Conservation (phyloP, 2,888 invertebrate genomes). For the Amaurobius ferox region DNA sequence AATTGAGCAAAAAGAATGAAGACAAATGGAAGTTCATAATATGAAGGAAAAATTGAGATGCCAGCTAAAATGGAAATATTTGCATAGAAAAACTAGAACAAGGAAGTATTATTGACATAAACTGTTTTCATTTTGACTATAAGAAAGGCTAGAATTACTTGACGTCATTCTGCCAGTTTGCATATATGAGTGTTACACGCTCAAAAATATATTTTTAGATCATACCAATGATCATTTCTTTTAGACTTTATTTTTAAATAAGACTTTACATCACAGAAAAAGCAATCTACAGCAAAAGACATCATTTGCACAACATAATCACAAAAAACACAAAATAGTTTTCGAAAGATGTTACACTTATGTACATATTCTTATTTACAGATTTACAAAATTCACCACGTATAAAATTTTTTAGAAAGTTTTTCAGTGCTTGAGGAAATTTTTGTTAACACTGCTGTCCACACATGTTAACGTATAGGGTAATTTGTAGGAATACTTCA, state of each 20-base stretch:
- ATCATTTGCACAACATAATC: slow-evolving; percentile 4
- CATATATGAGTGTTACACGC: not conserved
- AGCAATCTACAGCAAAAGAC: slow-evolving; percentile 49
- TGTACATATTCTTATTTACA: not conserved
- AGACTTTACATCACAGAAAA: slow-evolving; percentile 26
- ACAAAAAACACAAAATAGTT: slow-evolving; percentile 52
- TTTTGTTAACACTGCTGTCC: not conserved
- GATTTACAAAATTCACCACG: slow-evolving; percentile 35
- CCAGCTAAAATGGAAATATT: not conserved
- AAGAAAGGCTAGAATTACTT: not conserved
- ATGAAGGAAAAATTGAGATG: not conserved
- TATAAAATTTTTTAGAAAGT: slow-evolving; percentile 49
- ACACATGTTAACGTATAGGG: too few relatives aligned
- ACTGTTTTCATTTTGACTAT: not conserved
- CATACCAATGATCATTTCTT: not conserved
- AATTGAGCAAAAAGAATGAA: too few relatives aligned
- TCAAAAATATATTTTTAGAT: slow-evolving; percentile 18
- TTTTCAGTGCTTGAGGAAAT: slow-evolving; percentile 20
- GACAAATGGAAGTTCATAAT: not conserved
- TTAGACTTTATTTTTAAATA: slow-evolving; percentile 3
- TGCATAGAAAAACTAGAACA: not conserved
- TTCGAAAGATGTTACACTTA: slow-evolving; percentile 25
- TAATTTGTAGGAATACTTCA: slow-evolving; percentile 13
- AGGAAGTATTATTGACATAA: not conserved
- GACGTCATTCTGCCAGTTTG: not conserved